Conservation (phyloP, 2,888 invertebrate genomes). For the Lomographa bimaculata region DNA sequence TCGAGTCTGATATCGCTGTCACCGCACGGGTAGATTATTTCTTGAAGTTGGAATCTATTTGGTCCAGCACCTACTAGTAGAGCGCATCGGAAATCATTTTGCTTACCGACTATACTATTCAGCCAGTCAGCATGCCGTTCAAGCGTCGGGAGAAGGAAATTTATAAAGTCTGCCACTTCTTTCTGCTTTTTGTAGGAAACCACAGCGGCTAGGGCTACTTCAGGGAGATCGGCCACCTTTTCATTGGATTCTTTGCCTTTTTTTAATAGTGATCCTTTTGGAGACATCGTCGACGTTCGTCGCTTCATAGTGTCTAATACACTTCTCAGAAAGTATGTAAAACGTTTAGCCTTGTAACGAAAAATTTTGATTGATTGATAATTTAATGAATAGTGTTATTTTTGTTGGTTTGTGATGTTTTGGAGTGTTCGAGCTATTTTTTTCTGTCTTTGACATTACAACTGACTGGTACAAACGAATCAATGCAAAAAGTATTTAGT, state of each 20-base stretch:
- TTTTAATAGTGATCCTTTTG: conserved; percentile 47
- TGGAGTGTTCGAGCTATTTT: neutral
- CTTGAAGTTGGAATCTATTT: conserved; percentile 68
- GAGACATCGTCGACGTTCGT: conserved; percentile 42
- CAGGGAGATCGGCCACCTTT: conserved; percentile 51
- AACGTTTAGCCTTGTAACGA: conserved; percentile 47
- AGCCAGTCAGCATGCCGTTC: conserved; percentile 68
- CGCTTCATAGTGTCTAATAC: conserved; percentile 48
- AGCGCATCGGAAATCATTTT: conserved; percentile 64
- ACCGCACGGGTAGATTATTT: conserved; percentile 67
- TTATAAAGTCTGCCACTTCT: conserved; percentile 67
- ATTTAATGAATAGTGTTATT: conserved; percentile 23
- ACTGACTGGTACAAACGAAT: no score
- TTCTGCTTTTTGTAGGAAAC: conserved; percentile 65
- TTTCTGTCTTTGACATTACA: conserved; percentile 3
- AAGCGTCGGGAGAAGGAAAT: conserved; percentile 59
- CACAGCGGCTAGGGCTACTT: conserved; percentile 69
- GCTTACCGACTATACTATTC: conserved; percentile 58
- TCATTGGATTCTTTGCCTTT: conserved; percentile 42
- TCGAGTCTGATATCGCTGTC: conserved; percentile 60
- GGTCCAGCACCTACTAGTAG: conserved; percentile 70
- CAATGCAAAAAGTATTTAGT: no score
- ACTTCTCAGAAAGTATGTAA: conserved; percentile 47
- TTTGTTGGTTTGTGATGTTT: conserved; percentile 22
- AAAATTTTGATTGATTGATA: conserved; percentile 57